Conservation (phyloP, 2,888 invertebrate genomes). For the Corbicula japonica region DNA sequence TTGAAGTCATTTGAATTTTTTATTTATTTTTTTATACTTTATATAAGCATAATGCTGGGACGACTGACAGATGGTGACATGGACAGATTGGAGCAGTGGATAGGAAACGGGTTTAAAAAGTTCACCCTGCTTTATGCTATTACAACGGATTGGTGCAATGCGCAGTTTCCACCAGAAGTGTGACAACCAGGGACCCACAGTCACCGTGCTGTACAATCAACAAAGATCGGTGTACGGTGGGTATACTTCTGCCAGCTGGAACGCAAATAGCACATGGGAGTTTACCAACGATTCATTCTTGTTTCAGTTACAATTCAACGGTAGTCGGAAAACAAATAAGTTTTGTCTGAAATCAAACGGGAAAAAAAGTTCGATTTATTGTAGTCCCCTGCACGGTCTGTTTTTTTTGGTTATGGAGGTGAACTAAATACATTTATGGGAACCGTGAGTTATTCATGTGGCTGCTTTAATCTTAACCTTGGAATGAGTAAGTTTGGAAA, state of each 20-base stretch:
- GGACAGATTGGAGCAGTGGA: conserved; percentile 64
- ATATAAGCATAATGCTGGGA: no score
- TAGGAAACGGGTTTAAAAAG: conserved; percentile 49
- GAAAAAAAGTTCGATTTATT: conserved; percentile 10
- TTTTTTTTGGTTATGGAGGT: conserved; percentile 39
- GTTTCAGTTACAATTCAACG: conserved; percentile 45
- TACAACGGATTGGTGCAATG: conserved; percentile 57
- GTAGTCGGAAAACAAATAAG: conserved; percentile 12
- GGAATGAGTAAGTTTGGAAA: conserved; percentile 6
- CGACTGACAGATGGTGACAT: conserved; percentile 39
- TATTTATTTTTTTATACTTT: no score
- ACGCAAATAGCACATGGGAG: background rate
- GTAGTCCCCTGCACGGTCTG: conserved; percentile 18
- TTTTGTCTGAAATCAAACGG: conserved; percentile 13
- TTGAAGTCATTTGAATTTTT: no score
- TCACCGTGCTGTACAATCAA: conserved; percentile 65
- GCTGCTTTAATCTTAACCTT: conserved; percentile 21
- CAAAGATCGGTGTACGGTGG: conserved; percentile 64
- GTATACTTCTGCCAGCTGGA: conserved; percentile 60
- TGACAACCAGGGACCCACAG: conserved; percentile 67
- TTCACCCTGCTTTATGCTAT: conserved; percentile 64
- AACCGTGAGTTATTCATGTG: conserved; percentile 25
- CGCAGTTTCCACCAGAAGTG: conserved; percentile 64
- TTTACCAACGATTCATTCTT: conserved; percentile 45
- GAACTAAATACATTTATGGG: conserved; percentile 35